Base-by-base conservation (phyloP, 2,797 vertebrate genomes). In the Dendrocincla tyrannina region DNA sequence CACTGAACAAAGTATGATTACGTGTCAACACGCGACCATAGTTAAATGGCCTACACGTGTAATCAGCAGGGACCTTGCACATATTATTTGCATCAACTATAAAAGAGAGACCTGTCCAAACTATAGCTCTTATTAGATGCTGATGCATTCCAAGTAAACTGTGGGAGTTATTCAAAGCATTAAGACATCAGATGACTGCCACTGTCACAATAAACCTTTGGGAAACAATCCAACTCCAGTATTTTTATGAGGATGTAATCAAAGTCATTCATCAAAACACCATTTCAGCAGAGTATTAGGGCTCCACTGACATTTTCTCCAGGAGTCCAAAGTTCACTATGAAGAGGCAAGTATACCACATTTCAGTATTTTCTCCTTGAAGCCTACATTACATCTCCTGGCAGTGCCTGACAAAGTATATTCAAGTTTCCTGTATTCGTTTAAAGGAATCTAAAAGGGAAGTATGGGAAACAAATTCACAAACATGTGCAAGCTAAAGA, bases 11-110 rank as follows among this genome's bases (percentile, higher is more conserved):
- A 72, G 37, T 25, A 70, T 14, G 33, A 59, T 35, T 60, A 56
- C 0, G 1, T 42, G 14, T 93, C 77, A 91, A 58, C 66, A 69
- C 0, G 0, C 0, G 0, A 52, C 32, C n/a, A 25, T 4, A 58
- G n/a, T 80, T 72, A 73, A 84, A 62, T 19, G 55, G 13, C 25
- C 53, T 47, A 41, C 39, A 62, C 2, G 5, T 27, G 30, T n/a
- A 58, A 70, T 37, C 52, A 59, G 30, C 23, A 84, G 25, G 14
- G 19, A 78, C 33, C 39, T 52, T 42, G 44, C 11, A 58, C 7
- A 13, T 37, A 14, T 53, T 80, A 88, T 58, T 60, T 83, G 13
- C 14, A 86, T 22, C 46, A 78, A 58, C 24, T 55, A 22, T 58
- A 88, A 77, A 78, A 56, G 7, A 70, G 32, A 69, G 39, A 72